Base-by-base conservation (phyloP, 2,888 invertebrate genomes). In the Aproaerema taeniolella region DNA sequence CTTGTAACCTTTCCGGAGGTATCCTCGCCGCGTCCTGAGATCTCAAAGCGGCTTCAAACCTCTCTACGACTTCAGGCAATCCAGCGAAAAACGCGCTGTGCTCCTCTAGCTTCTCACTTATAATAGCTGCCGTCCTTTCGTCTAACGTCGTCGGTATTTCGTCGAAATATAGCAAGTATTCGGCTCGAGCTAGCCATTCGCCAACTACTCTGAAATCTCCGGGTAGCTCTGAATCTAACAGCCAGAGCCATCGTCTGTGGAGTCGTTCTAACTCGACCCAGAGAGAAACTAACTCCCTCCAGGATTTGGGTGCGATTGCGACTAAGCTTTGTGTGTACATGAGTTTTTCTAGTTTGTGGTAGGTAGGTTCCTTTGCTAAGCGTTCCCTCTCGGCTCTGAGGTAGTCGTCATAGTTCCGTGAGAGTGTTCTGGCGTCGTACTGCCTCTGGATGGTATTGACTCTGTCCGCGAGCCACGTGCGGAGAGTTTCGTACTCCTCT, bases 21-120 rank as follows among this genome's bases (percentile, higher is more conserved):
- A 96, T 89, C 67, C 92, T 90, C 42, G 89, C 85, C 13, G 91
- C 92, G 48, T 91, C 81, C 1, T 92, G 89, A 20, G 92, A 90
- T 45, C 89, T 87, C 60, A 92, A 89, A 31, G 92, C 93, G 49
- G 91, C 89, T 51, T 93, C 90, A 64, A 97, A 97, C 72, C 93
- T 91, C 42, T 93, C 91, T 53, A 91, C 86, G 48, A 95, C 90
- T 28, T 90, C 88, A 9, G 95, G 94, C 49, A 96, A 81, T 53
- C 95, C 93, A 42, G 92, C 91, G 77, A 98, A 98, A 88, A 96
- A 97, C 46, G 91, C 88, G 73, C 93, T 95, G 65, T 97, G 97
- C 66, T 96, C 95, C 67, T 96, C 95, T 46, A 96, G 79, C 77
- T 96, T 95, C 61, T 92, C 91, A 61, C 95, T 95, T 48, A 96